These are phyloP conservation scores for Biston stratarius DNA, from an alignment of 2,888 invertebrate species.

Conservation along the genomic window DNA sequence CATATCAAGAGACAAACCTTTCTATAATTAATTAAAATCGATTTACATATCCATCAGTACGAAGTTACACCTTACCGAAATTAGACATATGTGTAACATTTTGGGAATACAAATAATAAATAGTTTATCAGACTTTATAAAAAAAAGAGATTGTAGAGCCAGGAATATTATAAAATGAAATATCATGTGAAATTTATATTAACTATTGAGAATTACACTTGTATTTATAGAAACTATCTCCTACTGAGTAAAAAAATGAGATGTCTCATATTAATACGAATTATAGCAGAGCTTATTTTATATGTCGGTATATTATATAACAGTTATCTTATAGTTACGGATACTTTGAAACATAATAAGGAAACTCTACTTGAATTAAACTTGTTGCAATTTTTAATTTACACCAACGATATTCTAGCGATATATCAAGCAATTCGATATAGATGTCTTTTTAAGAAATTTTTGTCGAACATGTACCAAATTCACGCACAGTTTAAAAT, in stretches of 20 bases:
- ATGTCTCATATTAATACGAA: not conserved
- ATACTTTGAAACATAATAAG: not conserved
- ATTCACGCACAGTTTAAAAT: not conserved
- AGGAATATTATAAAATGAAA: not conserved
- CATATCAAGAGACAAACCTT: too few species aligned
- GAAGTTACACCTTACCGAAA: not conserved
- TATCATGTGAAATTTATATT: constrained; percentile 4
- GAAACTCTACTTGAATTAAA: not conserved
- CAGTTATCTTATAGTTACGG: not conserved
- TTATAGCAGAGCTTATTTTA: constrained; percentile 2
- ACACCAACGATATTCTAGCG: not conserved
- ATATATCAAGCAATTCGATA: constrained; percentile 3
- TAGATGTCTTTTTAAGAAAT: constrained; percentile 5
- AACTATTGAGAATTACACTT: constrained; percentile 11
- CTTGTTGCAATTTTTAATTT: not conserved
- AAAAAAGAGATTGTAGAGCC: not conserved
- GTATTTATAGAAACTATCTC: constrained; percentile 16
- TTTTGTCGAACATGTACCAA: not conserved
- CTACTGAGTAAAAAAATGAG: not conserved
- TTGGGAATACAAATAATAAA: too few species aligned
- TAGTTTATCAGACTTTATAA: not conserved
- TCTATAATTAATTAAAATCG: too few species aligned
- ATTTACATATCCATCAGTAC: too few species aligned
- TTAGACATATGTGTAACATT: not conserved
- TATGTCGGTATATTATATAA: not conserved